Base-by-base conservation (phyloP, 2,797 vertebrate species). In the Labroides dimidiatus region DNA sequence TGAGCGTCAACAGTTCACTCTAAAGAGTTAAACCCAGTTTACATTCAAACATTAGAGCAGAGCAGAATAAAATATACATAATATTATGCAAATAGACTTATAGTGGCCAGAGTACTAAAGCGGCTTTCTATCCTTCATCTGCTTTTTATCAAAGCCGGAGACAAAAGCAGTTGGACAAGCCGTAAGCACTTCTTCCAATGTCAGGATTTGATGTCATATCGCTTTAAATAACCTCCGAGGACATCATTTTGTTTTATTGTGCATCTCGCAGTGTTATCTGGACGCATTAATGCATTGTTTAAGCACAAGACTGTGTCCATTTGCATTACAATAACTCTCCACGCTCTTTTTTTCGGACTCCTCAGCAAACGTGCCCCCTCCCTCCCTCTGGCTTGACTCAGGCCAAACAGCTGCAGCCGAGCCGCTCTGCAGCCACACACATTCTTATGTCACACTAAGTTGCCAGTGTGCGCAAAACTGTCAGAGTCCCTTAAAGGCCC, bases 51-150 rank as follows among this genome's bases (percentile, higher is more conserved):
- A 70, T 78, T 73, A 79, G 78, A 66, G 66, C 1, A 43, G 20
- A 52, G 66, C 1, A 3, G 84, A 91, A 91, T 90, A 84, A 39
- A 61, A 91, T 92, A 89, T 90, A 81, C 91, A 92, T 91, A 82
- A 45, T 55, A 87, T 91, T 90, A 91, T 93, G 89, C 53, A 91
- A 89, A 92, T 91, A 3, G 30, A 6, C 8, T 20, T 66, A 23
- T 8, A 45, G 65, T 14, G 61, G 59, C 59, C 8, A 20, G 64
- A 48, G 80, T 60, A 80, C 72, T 73, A 71, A 73, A 69, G 62
- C 76, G 82, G 72, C 65, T 62, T 82, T 84, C 81, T 70, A 62
- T 72, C 70, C 73, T 79, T 89, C 86, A 83, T 84, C 75, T 75
- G 76, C 27, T 42, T 80, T 90, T 87, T 87, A 90, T 90, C 81